Evolutionary conservation across 2,888 invertebrate genomes (phyloP).

Genomic region (Trissolcus brochymenae): DNA sequence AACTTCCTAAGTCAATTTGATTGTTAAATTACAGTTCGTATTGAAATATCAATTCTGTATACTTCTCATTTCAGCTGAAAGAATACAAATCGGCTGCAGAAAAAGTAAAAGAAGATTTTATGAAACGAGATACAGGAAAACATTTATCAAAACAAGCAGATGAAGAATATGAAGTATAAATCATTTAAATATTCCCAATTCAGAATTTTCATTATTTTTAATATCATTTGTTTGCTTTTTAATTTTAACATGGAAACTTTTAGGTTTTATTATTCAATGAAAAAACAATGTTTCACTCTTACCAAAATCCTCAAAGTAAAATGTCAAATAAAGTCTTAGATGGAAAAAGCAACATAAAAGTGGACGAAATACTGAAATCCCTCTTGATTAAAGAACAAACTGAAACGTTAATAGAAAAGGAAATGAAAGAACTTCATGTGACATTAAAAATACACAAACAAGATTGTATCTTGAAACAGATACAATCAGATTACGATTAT

Average conservation of each 20-base stretch:
- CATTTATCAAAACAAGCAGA: conserved; percentile 53
- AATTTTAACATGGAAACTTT: not conserved
- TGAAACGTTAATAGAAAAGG: conserved; percentile 78
- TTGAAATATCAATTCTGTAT: not conserved
- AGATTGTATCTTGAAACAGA: conserved; percentile 80
- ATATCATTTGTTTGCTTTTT: no score
- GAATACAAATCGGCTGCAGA: conserved; percentile 65
- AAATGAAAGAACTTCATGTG: conserved; percentile 78
- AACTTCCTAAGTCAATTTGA: not conserved
- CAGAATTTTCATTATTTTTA: no score
- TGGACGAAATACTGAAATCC: conserved; percentile 2
- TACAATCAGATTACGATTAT: conserved; percentile 79
- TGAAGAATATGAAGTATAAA: conserved; percentile 65
- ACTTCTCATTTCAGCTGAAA: conserved; percentile 61
- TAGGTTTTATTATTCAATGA: conserved; percentile 25
- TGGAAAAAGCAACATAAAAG: not conserved
- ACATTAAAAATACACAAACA: conserved; percentile 82
- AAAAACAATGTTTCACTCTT: no score
- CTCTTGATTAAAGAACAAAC: conserved; percentile 72
- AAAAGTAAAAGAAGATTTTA: conserved; percentile 62
- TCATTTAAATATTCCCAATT: no score
- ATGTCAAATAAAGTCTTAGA: no score
- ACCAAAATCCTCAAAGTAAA: no score
- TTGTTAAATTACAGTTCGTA: not conserved
- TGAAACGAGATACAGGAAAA: conserved; percentile 25